Conservation (phyloP, 2,888 invertebrate species). For the Diarsia mendica region DNA sequence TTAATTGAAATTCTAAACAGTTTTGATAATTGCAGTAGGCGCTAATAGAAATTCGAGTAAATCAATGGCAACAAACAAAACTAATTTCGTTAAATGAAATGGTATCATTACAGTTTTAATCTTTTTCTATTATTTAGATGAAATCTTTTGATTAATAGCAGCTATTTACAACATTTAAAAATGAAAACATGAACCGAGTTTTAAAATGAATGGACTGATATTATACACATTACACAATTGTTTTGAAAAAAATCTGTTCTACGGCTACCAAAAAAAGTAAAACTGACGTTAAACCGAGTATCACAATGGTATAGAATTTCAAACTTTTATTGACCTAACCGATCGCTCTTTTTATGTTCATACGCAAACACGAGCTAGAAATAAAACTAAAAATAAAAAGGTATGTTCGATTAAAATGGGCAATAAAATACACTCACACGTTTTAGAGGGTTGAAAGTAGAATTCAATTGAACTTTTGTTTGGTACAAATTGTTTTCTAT, state of each 20-base stretch:
- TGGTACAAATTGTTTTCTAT: conserved; percentile 15
- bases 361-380: conserved; percentile 4
- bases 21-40: conserved; percentile 5
- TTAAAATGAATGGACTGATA: background rate
- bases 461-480: conserved; percentile 35
- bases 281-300: background rate
- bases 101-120: conserved; percentile 23
- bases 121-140: conserved; percentile 25
- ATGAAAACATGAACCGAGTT: background rate
- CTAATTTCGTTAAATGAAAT: conserved; percentile 11
- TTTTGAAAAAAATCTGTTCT: background rate
- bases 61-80: conserved; percentile 32
- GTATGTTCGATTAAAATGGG: conserved; percentile 8
- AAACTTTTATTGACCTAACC: background rate
- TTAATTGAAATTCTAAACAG: conserved; percentile 30
- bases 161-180: conserved; percentile 5
- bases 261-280: background rate
- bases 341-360: background rate
- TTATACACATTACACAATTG: background rate
- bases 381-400: conserved; percentile 19
- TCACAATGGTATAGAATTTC: background rate
- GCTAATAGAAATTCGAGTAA: conserved; percentile 19
- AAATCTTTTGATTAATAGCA: background rate
- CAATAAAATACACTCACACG: conserved; percentile 27
- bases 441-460: background rate